A percentile compares a stretch with the other conserved stretches of the same genome.
Conservation (phyloP, 2,888 invertebrate genomes). For the Cheiracanthium punctorium region DNA sequence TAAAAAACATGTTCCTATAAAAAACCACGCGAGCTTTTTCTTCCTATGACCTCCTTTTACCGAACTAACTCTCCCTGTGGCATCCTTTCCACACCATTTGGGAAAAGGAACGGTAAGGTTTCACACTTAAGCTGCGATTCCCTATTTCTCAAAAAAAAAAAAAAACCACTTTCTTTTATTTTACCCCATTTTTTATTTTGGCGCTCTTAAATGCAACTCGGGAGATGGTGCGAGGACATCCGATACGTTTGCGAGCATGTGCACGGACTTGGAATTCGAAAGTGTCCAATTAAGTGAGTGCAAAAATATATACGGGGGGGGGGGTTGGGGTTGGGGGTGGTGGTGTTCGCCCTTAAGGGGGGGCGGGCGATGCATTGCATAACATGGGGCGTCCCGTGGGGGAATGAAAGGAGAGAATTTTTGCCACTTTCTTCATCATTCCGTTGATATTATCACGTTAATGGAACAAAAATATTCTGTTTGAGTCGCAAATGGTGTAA, state of each 20-base stretch:
- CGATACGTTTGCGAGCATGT: constrained; percentile 20
- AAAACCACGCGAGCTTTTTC: no score
- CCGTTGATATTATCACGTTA: no score
- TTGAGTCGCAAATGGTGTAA: no score
- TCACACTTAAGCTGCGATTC: background rate
- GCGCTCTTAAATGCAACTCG: no score
- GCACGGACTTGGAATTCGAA: constrained; percentile 18
- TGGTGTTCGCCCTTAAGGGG: no score
- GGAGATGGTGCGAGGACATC: background rate
- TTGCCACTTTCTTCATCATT: background rate
- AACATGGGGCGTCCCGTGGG: background rate
- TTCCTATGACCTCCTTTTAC: no score
- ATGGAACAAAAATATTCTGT: no score
- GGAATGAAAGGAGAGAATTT: background rate
- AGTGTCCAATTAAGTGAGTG: constrained; percentile 40
- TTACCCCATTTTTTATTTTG: no score
- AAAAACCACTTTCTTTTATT: background rate
- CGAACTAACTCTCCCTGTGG: background rate
- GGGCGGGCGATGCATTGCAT: no score
- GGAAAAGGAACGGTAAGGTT: background rate
- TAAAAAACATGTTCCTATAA: no score
- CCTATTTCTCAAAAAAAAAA: no score
- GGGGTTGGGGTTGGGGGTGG: background rate
- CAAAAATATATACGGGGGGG: no score
- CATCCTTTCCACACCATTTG: constrained; percentile 5